Percentiles rank a stretch among this genome's conserved stretches.
These are phyloP conservation scores for Ormyrus thymus DNA, from an alignment of 2,888 invertebrate species.

Conservation along the genomic window DNA sequence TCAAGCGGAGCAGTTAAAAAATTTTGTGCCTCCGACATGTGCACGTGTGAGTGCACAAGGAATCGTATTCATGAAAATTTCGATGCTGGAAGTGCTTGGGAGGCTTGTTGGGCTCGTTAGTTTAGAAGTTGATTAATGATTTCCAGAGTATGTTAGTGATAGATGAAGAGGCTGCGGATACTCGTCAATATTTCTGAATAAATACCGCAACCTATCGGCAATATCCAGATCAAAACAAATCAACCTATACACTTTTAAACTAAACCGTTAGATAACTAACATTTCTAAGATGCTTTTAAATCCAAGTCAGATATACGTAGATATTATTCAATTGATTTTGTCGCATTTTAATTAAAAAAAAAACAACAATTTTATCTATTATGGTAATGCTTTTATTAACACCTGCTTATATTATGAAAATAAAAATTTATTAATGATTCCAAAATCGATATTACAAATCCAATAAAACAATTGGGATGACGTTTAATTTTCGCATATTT, in stretches of 20 bases:
- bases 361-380: too few species aligned
- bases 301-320: too few species aligned
- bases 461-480: too few species aligned
- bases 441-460: too few species aligned
- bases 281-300: too few species aligned
- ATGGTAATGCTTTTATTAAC: too few species aligned
- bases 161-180: conserved; percentile 4
- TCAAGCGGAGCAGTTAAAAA: conserved; percentile 14
- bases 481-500: too few species aligned
- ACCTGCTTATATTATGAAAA: too few species aligned
- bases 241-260: background rate
- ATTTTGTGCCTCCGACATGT: background rate
- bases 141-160: background rate
- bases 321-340: too few species aligned
- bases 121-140: conserved; percentile 43
- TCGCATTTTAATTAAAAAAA: too few species aligned
- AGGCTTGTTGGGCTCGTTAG: conserved; percentile 34
- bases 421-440: too few species aligned
- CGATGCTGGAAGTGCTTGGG: conserved; percentile 24
- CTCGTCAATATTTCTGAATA: conserved; percentile 30
- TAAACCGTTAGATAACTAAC: background rate
- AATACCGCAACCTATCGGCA: conserved; percentile 14
- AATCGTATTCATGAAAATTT: conserved; percentile 27
- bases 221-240: background rate
- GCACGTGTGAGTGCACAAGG: background rate